phyloP scores from a whole-genome alignment of 1,140 invertebrate species.

The Meloidogyne hapla region DNA sequence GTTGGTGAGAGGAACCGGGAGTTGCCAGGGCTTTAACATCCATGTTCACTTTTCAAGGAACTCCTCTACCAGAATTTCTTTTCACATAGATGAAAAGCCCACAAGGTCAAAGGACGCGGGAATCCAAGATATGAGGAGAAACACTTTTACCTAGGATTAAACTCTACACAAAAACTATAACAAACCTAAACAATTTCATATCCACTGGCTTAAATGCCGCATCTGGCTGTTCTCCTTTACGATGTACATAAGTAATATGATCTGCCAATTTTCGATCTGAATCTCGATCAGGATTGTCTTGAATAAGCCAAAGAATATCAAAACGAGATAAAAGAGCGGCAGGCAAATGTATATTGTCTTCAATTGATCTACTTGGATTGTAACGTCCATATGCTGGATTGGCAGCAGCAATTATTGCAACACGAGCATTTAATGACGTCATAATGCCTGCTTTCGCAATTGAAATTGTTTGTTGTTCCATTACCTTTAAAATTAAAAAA shows the following conservation, averaged over 20 bases:
- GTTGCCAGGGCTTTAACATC: too few species aligned
- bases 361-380: conserved; percentile 87
- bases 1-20: too few species aligned
- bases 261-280: conserved; percentile 90
- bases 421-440: conserved; percentile 91
- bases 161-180: conserved; percentile 15
- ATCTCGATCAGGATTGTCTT: conserved; percentile 86
- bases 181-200: conserved; percentile 83
- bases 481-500: conserved; percentile 66
- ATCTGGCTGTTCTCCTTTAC: conserved; percentile 79
- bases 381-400: conserved; percentile 98
- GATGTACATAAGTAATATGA: conserved; percentile 96
- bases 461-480: conserved; percentile 99
- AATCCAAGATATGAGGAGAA: too few species aligned
- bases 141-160: neutral
- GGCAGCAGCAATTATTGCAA: conserved; percentile 94
- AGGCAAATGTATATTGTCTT: conserved; percentile 95
- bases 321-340: conserved; percentile 96
- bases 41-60: too few species aligned
- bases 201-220: conserved; percentile 74
- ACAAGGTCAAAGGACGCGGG: too few species aligned
- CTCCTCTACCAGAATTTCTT: neutral
- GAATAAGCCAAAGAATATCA: conserved; percentile 88
- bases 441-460: conserved; percentile 99
- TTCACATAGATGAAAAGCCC: too few species aligned